Evolutionary conservation across 2,113 vertebrate species (phyloP).

Genomic region (Dipodomys merriami): DNA sequence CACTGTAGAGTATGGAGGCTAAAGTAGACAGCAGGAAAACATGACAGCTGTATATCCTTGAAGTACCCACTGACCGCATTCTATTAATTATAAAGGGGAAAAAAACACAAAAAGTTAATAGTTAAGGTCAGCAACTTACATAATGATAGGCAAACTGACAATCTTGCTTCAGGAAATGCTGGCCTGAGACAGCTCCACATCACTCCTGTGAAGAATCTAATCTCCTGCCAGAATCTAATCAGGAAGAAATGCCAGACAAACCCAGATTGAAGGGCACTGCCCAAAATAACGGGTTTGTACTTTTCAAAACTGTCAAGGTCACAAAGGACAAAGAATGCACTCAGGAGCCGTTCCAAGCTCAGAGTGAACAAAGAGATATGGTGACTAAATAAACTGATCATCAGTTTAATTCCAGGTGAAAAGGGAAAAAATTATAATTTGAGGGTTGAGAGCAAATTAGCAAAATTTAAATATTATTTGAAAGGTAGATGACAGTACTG

Average conservation of each 20-base stretch:
- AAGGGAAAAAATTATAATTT: background rate
- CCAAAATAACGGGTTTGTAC: conserved; percentile 53
- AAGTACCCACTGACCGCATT: background rate
- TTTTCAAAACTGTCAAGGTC: conserved; percentile 60
- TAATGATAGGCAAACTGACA: background rate
- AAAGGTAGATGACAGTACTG: background rate
- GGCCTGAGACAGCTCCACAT: background rate
- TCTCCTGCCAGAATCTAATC: background rate
- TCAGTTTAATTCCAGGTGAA: background rate
- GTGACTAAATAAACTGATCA: background rate
- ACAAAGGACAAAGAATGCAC: background rate
- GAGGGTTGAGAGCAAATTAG: background rate
- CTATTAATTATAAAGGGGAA: background rate
- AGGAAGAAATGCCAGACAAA: conserved; percentile 47
- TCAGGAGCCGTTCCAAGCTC: background rate
- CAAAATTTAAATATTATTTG: background rate
- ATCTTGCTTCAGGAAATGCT: background rate
- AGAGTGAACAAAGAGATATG: background rate
- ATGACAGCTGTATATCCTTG: background rate
- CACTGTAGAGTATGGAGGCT: background rate
- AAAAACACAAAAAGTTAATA: background rate
- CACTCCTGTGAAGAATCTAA: background rate
- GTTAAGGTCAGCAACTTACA: background rate
- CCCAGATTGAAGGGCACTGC: conserved; percentile 25
- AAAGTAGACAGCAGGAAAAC: background rate